Evolutionary conservation across 1,140 invertebrate genomes (phyloP).

Genomic region (Panulirus ornatus): DNA sequence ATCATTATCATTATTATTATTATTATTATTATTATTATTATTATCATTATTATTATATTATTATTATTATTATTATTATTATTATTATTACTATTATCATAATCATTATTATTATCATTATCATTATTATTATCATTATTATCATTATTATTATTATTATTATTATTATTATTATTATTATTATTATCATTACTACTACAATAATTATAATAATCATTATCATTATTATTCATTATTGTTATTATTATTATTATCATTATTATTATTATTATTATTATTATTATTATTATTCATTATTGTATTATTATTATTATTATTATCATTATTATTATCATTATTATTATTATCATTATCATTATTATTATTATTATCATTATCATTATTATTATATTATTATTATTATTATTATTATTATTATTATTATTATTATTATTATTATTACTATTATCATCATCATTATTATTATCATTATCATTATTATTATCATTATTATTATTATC

Average conservation of each 20-base stretch:
- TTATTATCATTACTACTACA: too few relatives aligned
- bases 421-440: not conserved
- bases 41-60: not conserved
- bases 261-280: too few relatives aligned
- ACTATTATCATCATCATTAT: not conserved
- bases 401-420: not conserved
- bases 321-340: constrained; percentile 7
- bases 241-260: too few relatives aligned
- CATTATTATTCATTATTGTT: too few relatives aligned
- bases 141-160: constrained; percentile 11
- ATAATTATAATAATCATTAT: too few relatives aligned
- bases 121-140: constrained; percentile 6
- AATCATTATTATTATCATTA: too few relatives aligned
- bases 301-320: too few relatives aligned
- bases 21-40: not conserved
- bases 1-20: not conserved
- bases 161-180: constrained; percentile 10
- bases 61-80: not conserved
- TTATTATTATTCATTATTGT: too few relatives aligned
- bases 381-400: not conserved
- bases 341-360: constrained; percentile 6
- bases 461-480: constrained; percentile 6
- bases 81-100: too few relatives aligned
- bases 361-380: constrained; percentile 6
- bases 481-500: constrained; percentile 6